These are phyloP conservation scores for Dicentrarchus labrax DNA, from an alignment of 2,113 vertebrate species.

Conservation along the genomic window DNA sequence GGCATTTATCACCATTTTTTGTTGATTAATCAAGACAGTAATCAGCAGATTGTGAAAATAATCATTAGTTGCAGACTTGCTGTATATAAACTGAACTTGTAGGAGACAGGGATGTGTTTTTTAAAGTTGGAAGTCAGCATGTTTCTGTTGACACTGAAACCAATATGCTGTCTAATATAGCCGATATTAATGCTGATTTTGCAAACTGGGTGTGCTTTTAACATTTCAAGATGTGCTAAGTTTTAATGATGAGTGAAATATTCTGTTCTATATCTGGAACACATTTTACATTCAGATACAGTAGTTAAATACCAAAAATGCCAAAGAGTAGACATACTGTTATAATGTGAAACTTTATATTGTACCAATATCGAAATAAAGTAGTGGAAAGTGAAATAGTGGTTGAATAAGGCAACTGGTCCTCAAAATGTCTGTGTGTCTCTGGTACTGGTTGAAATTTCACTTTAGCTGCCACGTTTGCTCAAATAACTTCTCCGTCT, in stretches of 20 bases:
- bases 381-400: background rate
- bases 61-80: too few relatives aligned
- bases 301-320: background rate
- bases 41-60: too few relatives aligned
- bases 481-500: slow-evolving; percentile 18
- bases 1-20: too few relatives aligned
- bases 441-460: background rate
- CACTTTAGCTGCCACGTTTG: slow-evolving; percentile 26
- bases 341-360: background rate
- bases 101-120: too few relatives aligned
- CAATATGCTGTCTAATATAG: background rate
- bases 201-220: background rate
- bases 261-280: background rate
- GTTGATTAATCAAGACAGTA: too few relatives aligned
- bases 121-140: background rate
- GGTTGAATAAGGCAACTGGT: background rate
- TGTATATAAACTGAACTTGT: too few relatives aligned
- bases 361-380: background rate
- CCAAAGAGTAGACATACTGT: too few relatives aligned
- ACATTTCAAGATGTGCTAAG: background rate
- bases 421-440: background rate
- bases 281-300: background rate
- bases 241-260: background rate
- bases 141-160: background rate
- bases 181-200: background rate